phyloP scores from a whole-genome alignment of 2,888 invertebrate species.

The Diarsia dahlii region DNA sequence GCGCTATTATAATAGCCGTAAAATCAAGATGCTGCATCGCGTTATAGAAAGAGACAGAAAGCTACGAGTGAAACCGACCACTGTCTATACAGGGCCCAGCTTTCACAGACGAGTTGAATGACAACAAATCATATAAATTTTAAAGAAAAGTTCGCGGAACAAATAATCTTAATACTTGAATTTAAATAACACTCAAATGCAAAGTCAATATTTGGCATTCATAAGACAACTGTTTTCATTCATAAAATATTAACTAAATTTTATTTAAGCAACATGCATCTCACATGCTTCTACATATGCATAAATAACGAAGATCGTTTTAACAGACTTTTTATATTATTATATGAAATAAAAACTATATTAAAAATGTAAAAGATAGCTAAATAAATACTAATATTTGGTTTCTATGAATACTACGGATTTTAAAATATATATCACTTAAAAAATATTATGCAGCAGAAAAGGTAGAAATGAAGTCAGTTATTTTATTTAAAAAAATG shows the following conservation, averaged over 20 bases:
- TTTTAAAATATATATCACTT: constrained; percentile 54
- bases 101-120: neutral
- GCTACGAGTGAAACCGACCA: neutral
- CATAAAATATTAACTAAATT: constrained; percentile 37
- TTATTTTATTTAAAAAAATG: constrained; percentile 1
- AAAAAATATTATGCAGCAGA: constrained; percentile 38
- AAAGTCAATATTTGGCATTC: constrained; percentile 44
- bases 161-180: constrained; percentile 44
- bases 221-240: constrained; percentile 24
- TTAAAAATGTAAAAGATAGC: constrained; percentile 47
- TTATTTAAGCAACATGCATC: constrained; percentile 42
- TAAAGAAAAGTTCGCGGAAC: neutral
- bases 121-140: neutral
- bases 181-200: constrained; percentile 3
- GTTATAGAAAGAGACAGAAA: neutral
- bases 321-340: constrained; percentile 24
- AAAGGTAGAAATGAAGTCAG: neutral
- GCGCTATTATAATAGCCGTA: neutral
- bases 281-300: constrained; percentile 20
- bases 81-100: too few relatives aligned
- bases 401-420: constrained; percentile 79
- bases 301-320: constrained; percentile 32
- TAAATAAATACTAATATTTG: constrained; percentile 82
- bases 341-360: constrained; percentile 49
- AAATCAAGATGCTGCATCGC: neutral